Evolutionary conservation across 2,888 invertebrate species (phyloP), one percentile per base, ranked within the genome.

Genomic region (Limulus polyphemus): DNA sequence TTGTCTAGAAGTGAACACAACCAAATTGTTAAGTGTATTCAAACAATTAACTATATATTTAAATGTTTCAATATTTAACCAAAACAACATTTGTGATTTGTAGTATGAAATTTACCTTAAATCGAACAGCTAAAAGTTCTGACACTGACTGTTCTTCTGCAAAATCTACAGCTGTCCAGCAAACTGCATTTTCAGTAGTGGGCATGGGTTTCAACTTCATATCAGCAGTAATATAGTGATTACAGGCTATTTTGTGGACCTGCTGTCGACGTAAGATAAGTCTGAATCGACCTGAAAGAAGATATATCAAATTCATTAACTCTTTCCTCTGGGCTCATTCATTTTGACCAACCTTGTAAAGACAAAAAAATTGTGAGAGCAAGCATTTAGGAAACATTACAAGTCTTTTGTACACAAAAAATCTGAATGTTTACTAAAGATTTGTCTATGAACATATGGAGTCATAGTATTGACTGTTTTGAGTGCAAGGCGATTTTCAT

Each of bases 211-310:
- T 67, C 10, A 76, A 65, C 46, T 69, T 65, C 64, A 74, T 69
- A 14, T 71, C 71, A 7, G 64, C 55, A 9, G 70, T 70, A 9
- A 76, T 69, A 58, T 67, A 69, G 64, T 76, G 76, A 64, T 77
- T 76, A 63, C 75, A 75, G 17, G 74, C 73, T n/a, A 75, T 65
- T 63, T 75, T 75, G 58, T 71, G 71, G 10, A 74, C 67, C 81
- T 91, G 91, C 74, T 97, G 95, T 60, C 97, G 83, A 56, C 97
- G 82, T 77, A 97, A 80, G 12, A 99, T 77, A 57, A 98, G 76
- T 48, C 98, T 83, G 71, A 69, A 69, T 10, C 69, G 70, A 54
- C 56, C 66, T 66, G 32, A 32, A 32, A 32, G 32, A 32, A 49
- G 0, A 59, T 5, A 32, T 1, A 32, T 32, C 5, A 32, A 32